A percentile compares a stretch with the other conserved stretches of the same genome.
Conservation (phyloP, 1,140 invertebrate genomes). For the Drosophila kanapiae region DNA sequence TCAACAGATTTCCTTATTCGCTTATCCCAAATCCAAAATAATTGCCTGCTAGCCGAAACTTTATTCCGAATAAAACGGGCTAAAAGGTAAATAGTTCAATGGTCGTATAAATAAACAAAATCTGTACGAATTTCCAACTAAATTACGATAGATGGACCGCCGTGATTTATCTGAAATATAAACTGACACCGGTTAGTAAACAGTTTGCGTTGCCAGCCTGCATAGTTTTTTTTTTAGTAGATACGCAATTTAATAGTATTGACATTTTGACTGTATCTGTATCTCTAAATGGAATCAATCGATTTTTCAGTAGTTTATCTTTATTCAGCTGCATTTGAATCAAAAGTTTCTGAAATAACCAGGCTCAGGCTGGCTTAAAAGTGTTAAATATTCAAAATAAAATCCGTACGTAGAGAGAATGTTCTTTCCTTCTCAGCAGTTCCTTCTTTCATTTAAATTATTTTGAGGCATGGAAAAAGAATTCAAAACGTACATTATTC, state of each 20-base stretch:
- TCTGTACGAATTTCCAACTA: background rate
- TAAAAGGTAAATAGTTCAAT: conserved; percentile 11
- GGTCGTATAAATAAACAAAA: conserved; percentile 9
- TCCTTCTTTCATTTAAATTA: background rate
- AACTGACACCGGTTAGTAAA: conserved; percentile 12
- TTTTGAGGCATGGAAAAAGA: background rate
- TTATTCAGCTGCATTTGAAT: background rate
- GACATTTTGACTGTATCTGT: conserved; percentile 3
- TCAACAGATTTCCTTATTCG: background rate
- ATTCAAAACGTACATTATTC: no score
- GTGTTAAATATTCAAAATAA: background rate
- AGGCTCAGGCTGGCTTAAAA: background rate
- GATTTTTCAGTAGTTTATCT: conserved; percentile 8
- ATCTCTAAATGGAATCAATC: background rate
- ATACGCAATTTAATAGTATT: background rate
- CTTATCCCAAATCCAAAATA: background rate
- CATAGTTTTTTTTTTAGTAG: background rate
- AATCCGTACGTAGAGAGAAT: no score
- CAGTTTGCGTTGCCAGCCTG: background rate
- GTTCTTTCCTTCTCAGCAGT: background rate
- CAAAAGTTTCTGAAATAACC: background rate
- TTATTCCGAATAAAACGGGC: background rate
- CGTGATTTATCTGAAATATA: conserved; percentile 22
- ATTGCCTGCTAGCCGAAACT: conserved; percentile 1
- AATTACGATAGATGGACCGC: conserved; percentile 13